Evolutionary conservation across 2,797 vertebrate species (phyloP).

Genomic region (Hemitrygon akajei): DNA sequence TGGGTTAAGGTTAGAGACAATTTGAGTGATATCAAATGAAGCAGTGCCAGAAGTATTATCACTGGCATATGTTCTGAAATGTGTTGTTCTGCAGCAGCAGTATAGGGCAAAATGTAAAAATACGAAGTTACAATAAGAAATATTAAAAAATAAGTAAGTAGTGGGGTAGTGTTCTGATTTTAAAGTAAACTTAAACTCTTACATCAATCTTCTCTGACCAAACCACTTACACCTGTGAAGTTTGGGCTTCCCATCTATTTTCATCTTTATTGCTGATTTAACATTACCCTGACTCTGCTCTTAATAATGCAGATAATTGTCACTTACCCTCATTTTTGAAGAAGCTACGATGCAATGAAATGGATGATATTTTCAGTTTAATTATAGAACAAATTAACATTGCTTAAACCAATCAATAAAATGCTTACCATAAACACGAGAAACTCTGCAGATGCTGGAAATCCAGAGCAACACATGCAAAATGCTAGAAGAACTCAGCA

Average conservation of each 20-base stretch:
- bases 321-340: neutral
- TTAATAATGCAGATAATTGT: neutral
- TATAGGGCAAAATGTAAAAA: too few species aligned
- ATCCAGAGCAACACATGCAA: too few species aligned
- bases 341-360: neutral
- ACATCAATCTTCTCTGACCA: too few species aligned
- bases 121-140: too few species aligned
- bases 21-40: neutral
- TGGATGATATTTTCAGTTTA: neutral
- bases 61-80: too few species aligned
- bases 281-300: neutral
- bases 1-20: neutral
- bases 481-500: too few species aligned
- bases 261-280: neutral
- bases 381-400: neutral
- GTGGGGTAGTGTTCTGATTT: too few species aligned
- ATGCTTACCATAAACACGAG: neutral
- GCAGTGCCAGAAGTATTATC: too few species aligned
- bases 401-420: neutral
- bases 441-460: too few species aligned
- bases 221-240: neutral
- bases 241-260: neutral
- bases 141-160: too few species aligned
- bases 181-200: neutral
- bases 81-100: too few species aligned